Evolutionary conservation across 2,113 vertebrate genomes (phyloP).

Genomic region (Corvus cornix): DNA sequence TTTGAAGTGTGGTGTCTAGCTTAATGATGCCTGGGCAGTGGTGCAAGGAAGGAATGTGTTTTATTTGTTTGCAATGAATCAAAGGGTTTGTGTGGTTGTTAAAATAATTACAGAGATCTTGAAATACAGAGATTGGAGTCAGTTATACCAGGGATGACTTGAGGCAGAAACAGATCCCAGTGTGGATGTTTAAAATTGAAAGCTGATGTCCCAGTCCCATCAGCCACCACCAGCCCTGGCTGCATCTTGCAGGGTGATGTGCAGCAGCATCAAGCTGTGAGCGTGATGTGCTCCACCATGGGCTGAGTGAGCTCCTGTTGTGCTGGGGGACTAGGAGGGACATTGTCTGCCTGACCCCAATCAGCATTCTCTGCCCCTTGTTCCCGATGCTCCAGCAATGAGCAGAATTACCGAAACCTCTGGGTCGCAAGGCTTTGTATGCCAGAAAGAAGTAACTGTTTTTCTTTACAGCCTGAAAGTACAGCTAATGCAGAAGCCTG

Average conservation of each 20-base stretch:
- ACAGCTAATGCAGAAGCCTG: background rate
- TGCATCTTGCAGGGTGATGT: background rate
- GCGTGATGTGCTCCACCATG: rapidly evolving
- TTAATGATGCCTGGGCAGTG: background rate
- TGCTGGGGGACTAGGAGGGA: background rate
- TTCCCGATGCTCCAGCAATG: rapidly evolving
- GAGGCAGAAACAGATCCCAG: background rate
- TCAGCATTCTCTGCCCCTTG: background rate
- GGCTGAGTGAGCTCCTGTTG: background rate
- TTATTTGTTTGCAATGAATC: background rate
- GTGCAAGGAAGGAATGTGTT: background rate
- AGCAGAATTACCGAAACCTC: background rate
- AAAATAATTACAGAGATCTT: background rate
- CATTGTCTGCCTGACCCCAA: background rate
- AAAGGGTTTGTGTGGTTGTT: background rate
- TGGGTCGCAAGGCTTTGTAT: rapidly evolving
- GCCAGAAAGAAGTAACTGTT: background rate
- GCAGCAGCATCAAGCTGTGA: background rate
- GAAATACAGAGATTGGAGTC: background rate
- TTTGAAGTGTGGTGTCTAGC: background rate
- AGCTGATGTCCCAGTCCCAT: background rate
- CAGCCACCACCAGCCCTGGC: background rate
- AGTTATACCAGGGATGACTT: background rate
- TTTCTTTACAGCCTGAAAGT: background rate
- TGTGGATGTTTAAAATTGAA: background rate